Base-by-base conservation (phyloP, 2,797 vertebrate species). In the Mormyrops attenuatus region DNA sequence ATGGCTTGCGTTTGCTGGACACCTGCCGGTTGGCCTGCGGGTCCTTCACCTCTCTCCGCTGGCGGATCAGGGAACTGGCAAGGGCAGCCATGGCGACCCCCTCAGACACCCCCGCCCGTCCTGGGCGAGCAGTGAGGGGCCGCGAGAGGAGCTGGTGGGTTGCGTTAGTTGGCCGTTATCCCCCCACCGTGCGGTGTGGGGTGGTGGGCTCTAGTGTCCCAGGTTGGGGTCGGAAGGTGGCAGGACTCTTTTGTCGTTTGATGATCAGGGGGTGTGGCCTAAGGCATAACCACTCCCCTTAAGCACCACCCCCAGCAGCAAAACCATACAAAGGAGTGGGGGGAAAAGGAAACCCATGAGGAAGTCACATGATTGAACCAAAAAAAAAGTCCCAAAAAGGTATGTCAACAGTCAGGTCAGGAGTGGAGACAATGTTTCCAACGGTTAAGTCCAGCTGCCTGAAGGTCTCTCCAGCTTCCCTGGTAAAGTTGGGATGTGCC, bases 31-130 rank as follows among this genome's bases (percentile, higher is more conserved):
- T 96, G 80, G 95, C 95, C 90, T 96, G 97, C 3, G 96, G 96
- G 92, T 98, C 97, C 92, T 97, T 97, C 92, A 98, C 95, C 95
- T 97, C 97, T 92, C 97, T 94, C 91, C 96, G 97, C 93, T 98
- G 97, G 88, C 97, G 96, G 93, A 98, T 98, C 66, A 98, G 94
- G 90, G 97, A 97, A 93, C 97, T 98, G 96, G 97, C 97, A 52
- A 98, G 95, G 11, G 97, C 97, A 17, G 97, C 97, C 97, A 98
- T 98, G 93, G 96, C 95, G 90, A 60, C 73, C 57, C 50, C 5
- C 82, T 44, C 5, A 93, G 92, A 89, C 92, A 55, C 90, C 95
- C 94, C 94, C 92, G 91, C 94, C 95, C 92, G 44, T 92, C 94
- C 92, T 94, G 92, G 94, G 95, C 95, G 95, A 94, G 94, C 93